Conservation (phyloP, 2,113 vertebrate species). For the Cinclus mexicanus region DNA sequence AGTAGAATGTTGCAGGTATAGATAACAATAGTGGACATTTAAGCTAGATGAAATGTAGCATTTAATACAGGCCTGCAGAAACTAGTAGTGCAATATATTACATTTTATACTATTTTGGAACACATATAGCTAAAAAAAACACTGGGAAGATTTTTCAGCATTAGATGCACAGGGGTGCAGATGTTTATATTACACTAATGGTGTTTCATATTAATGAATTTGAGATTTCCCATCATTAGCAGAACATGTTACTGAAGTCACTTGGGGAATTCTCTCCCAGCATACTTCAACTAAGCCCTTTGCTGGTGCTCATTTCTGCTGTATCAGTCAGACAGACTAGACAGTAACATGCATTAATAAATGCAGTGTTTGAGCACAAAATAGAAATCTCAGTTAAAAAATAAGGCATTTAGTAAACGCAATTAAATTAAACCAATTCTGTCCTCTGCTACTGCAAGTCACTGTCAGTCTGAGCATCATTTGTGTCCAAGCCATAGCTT, state of each 20-base stretch:
- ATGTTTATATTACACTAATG: not conserved
- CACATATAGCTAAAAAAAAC: not conserved
- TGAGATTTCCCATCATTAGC: not conserved
- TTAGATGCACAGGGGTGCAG: not conserved
- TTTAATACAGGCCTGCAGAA: not conserved
- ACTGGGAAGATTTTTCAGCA: not conserved
- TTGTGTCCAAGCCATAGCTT: not conserved
- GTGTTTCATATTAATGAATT: slow-evolving; percentile 14
- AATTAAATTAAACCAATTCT: not conserved
- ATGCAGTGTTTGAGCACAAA: not conserved
- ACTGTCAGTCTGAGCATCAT: not conserved
- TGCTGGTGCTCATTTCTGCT: not conserved
- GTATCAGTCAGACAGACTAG: not conserved
- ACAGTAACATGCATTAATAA: not conserved
- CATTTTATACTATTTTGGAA: not conserved
- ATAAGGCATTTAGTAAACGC: not conserved
- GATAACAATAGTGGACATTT: not conserved
- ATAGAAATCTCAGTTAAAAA: not conserved
- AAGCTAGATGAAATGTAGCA: not conserved
- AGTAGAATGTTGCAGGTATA: not conserved
- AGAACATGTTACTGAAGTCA: not conserved
- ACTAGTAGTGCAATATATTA: not conserved
- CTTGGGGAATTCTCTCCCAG: not conserved
- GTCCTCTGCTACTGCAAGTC: not conserved
- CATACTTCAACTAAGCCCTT: slow-evolving; percentile 3